Base-by-base conservation (phyloP, 2,113 vertebrate genomes). In the Indicator maculatus region DNA sequence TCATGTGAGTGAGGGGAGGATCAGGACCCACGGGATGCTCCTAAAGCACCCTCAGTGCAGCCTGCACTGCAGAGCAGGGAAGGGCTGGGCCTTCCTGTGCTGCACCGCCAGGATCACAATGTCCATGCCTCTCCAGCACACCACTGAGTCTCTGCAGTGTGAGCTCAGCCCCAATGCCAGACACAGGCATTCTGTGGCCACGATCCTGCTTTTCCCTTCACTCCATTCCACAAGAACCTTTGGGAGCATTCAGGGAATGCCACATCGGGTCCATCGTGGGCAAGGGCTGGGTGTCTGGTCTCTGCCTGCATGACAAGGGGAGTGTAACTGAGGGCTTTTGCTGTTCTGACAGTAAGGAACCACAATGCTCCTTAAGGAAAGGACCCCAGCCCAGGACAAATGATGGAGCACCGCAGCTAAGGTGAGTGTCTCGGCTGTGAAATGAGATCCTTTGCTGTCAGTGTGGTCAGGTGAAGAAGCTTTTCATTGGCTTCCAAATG, bases 281-380 rank as follows among this genome's bases (percentile, higher is more conserved):
- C 27, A 6, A 65, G 65, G 53, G 56, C 61, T 90, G 91, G 38
- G 11, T 69, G 44, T 1, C 61, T 39, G 69, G 41, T 56, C 50
- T 39, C 38, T 83, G 55, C 4, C 38, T 66, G 45, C 12, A 7
- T 8, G 64, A 12, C 28, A 20, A 41, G 8, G 38, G 56, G 58
- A 89, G 33, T 6, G 61, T 90, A 52, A 95, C 88, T 5, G 11
- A 0, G 1, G 18, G 6, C 16, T 87, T 70, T 19, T 66, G 89
- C 83, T 93, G 39, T 87, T 72, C 76, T n/a, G 18, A 55, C 93
- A 96, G 94, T 12, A 56, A 72, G 78, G 86, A 88, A 72, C 36
- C 63, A 10, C 69, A 64, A 72, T 83, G 88, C 19, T 58, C 45
- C 39, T 2, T 12, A 12, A 89, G 76, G 67, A 39, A 55, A 89